These are phyloP conservation scores for Nomada lathburiana DNA, from an alignment of 2,888 invertebrate genomes.

Conservation along the genomic window DNA sequence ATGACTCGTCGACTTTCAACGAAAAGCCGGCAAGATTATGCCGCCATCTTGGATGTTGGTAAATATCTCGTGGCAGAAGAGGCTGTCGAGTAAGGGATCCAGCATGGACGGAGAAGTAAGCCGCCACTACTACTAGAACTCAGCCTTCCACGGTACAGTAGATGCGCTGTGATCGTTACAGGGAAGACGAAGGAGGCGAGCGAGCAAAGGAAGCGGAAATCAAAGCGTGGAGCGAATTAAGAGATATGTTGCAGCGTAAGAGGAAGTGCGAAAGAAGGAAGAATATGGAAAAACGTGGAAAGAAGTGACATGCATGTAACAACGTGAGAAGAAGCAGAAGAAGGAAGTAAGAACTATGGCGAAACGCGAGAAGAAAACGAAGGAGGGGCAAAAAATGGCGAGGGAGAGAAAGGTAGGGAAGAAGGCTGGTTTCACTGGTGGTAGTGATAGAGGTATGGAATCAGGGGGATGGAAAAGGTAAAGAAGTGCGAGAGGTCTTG, in stretches of 20 bases:
- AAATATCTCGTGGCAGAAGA: constrained; percentile 82
- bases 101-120: constrained; percentile 71
- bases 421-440: constrained; percentile 35
- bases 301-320: too few species aligned
- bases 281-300: too few species aligned
- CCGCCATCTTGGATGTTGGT: constrained; percentile 84
- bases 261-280: too few species aligned
- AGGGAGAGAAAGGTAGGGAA: constrained; percentile 24
- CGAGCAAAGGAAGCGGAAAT: constrained; percentile 38
- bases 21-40: constrained; percentile 81
- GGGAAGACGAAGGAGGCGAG: constrained; percentile 30
- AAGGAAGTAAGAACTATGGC: not conserved
- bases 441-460: constrained; percentile 46
- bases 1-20: constrained; percentile 78
- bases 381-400: not conserved
- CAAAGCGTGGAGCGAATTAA: constrained; percentile 28
- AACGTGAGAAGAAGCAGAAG: not conserved
- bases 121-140: constrained; percentile 50
- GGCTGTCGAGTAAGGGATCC: constrained; percentile 69
- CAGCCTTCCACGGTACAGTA: constrained; percentile 30
- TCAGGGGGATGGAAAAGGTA: constrained; percentile 61
- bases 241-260: not conserved
- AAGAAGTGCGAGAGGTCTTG: constrained; percentile 80
- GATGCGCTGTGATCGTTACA: constrained; percentile 48
- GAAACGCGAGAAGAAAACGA: not conserved